Base-by-base conservation (phyloP, 2,888 invertebrate species). In the Mythimna albipuncta region DNA sequence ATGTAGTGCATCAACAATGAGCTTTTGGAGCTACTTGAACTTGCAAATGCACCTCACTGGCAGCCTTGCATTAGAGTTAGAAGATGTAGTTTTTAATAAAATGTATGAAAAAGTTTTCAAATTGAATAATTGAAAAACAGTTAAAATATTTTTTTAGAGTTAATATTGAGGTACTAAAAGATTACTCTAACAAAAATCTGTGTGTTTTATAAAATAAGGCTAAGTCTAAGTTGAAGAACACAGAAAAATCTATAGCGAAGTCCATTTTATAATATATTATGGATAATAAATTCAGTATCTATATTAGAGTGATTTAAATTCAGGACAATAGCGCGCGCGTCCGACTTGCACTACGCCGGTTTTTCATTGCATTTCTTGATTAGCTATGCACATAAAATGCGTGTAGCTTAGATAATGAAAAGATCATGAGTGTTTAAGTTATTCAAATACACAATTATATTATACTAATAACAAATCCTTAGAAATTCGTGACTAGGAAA, bases 1-100 rank as follows among this genome's bases (percentile, higher is more conserved):
- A 72, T 83, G 82, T 83, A 85, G 62, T 61, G 75, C 79, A 79
- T 74, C 41, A 75, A 75, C 72, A 84, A 86, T 86, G 19, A 35
- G 52, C n/a, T 77, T 65, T 61, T 38, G 10, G 5, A 62, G 10
- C 44, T 19, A 62, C 11, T 47, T 72, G 62, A 74, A 76, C 32
- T 69, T 55, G 38, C 57, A 26, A 74, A 41, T 61, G 69, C 41
- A 55, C 59, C 13, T 55, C 32, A 35, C 16, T 11, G 50, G 10
- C 47, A 10, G 41, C 9, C 32, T 62, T 50, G 61, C 21, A 21
- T 26, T 74, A 54, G 47, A 2, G n/a, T 62, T 44, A n/a, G 10
- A n/a, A 54, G 3, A 11, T 21, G n/a, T 54, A 9, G 21, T 21
- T 26, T 26, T 26, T 47, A 47, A 16, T 16, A 11, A 47, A 16